A percentile compares a stretch with the other conserved stretches of the same genome.
phyloP scores from a whole-genome alignment of 2,797 vertebrate species.

The Notoglanidium macrostoma region DNA sequence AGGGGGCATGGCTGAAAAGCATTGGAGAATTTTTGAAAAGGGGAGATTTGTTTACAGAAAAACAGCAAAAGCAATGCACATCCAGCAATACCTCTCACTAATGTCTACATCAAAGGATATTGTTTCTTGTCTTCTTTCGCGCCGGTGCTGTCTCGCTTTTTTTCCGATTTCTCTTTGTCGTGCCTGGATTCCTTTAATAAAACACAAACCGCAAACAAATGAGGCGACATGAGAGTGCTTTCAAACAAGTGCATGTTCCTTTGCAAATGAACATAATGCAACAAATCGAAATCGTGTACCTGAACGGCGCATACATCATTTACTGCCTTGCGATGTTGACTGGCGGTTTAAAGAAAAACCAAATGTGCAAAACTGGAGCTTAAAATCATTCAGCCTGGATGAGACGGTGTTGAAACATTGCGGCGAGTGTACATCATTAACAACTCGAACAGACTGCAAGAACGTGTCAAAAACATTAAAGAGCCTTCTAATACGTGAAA shows the following conservation, averaged over 20 bases:
- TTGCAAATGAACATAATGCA: constrained; percentile 2
- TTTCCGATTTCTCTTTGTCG: constrained; percentile 85
- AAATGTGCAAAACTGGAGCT: background rate
- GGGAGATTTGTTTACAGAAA: background rate
- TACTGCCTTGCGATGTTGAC: no score
- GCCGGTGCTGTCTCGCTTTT: constrained; percentile 83
- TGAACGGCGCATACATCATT: no score
- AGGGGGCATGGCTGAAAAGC: background rate
- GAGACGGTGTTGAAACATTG: background rate
- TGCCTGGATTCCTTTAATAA: constrained; percentile 83
- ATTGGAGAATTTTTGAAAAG: background rate
- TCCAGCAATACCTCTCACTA: constrained; percentile 46
- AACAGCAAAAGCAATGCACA: no score
- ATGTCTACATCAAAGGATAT: constrained; percentile 85
- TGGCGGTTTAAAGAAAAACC: no score
- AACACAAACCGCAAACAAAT: constrained; percentile 18
- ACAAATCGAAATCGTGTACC: background rate
- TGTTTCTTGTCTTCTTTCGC: constrained; percentile 91
- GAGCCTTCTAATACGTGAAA: no score
- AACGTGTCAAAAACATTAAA: no score
- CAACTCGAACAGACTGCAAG: no score
- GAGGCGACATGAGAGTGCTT: constrained; percentile 18
- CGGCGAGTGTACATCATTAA: background rate
- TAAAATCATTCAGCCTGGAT: background rate
- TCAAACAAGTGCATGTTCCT: constrained; percentile 25